Percentiles rank a stretch among this genome's conserved stretches.
phyloP scores from a whole-genome alignment of 2,888 invertebrate species.

The Argyresthia goedartella region DNA sequence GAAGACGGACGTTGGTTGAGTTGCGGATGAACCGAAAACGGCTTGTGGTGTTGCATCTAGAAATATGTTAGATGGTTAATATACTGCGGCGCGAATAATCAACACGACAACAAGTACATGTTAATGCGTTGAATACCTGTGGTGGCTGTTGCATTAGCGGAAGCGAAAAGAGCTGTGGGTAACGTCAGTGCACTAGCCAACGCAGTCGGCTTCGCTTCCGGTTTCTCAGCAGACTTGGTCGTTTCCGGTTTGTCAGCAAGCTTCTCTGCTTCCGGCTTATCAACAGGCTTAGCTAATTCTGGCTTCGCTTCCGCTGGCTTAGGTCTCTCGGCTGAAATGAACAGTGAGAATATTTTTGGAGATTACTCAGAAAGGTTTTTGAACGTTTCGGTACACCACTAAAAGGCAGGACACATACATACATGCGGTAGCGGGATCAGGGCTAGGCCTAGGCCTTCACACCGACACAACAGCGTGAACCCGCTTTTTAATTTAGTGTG shows the following conservation, averaged over 20 bases:
- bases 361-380: neutral
- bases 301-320: slow-evolving; percentile 12
- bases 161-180: slow-evolving; percentile 25
- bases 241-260: neutral
- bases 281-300: neutral
- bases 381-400: too few species aligned
- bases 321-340: slow-evolving; percentile 10
- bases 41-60: slow-evolving; percentile 24
- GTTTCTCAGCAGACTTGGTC: neutral
- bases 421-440: too few species aligned
- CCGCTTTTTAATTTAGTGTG: too few species aligned
- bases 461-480: too few species aligned
- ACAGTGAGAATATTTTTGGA: slow-evolving; percentile 10
- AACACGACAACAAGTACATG: neutral
- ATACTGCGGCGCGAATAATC: too few species aligned
- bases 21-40: slow-evolving; percentile 15
- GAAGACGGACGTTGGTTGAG: slow-evolving; percentile 6
- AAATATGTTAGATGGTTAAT: slow-evolving; percentile 8
- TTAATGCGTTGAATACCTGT: slow-evolving; percentile 14
- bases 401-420: too few species aligned
- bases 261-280: neutral
- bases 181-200: neutral
- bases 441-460: too few species aligned
- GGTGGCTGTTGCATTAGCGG: slow-evolving; percentile 19
- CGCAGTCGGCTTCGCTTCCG: neutral